These are phyloP conservation scores for Porites cylindrica DNA, from an alignment of 92 coral and sea anemone species.

Conservation along the genomic window DNA sequence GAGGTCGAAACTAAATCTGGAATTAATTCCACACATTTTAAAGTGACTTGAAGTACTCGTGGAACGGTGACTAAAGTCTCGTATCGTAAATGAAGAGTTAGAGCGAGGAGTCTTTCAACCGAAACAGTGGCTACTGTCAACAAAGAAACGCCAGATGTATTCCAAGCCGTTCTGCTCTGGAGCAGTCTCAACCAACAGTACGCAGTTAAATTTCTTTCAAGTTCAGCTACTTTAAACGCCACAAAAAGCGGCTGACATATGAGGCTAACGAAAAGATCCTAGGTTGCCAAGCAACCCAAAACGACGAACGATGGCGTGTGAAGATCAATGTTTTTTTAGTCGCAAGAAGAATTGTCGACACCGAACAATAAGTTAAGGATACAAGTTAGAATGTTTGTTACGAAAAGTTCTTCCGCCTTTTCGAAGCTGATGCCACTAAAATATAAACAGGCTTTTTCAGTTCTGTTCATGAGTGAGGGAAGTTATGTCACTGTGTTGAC, in stretches of 20 bases:
- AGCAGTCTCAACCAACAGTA: constrained; percentile 24
- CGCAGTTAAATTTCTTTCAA: not conserved
- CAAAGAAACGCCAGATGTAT: constrained; percentile 38
- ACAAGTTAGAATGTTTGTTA: not conserved
- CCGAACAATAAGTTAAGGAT: constrained; percentile 26
- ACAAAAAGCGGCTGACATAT: constrained; percentile 34
- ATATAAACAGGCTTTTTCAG: too few relatives aligned
- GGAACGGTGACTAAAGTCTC: constrained; percentile 14
- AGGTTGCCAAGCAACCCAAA: not conserved
- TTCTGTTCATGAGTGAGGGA: too few relatives aligned
- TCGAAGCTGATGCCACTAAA: not conserved
- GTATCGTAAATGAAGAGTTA: constrained; percentile 41
- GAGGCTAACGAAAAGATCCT: constrained; percentile 32
- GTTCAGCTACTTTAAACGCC: constrained; percentile 30
- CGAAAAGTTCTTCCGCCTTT: not conserved
- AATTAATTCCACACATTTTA: too few relatives aligned
- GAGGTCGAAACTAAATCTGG: too few relatives aligned
- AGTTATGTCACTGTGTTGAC: too few relatives aligned
- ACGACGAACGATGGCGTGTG: constrained; percentile 28
- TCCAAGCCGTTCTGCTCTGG: constrained; percentile 18
- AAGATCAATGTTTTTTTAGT: not conserved
- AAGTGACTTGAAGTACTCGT: constrained; percentile 3
- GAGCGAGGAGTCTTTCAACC: constrained; percentile 38
- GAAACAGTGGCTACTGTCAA: constrained; percentile 28
- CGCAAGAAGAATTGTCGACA: not conserved